Base-by-base conservation (phyloP, 2,888 invertebrate species). In the Acronicta leporina region DNA sequence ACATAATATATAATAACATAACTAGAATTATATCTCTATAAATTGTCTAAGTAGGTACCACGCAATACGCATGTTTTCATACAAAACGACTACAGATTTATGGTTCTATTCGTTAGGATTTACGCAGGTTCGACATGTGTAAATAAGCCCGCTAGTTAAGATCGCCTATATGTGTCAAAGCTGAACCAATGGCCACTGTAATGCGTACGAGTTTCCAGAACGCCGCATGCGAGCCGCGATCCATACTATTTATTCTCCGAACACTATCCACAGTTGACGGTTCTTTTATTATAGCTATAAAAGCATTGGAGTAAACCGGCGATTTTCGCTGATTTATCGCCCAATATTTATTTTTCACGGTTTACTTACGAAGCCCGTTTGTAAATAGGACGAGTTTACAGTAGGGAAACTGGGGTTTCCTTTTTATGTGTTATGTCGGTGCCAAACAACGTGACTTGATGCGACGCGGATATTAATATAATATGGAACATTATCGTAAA, bases 231-330 rank as follows among this genome's bases (percentile, higher is more conserved):
- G 11, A 38, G 83, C 86, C 90, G 87, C 87, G 88, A 75, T 86
- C 83, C 84, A 81, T 83, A 84, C 84, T 91, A 88, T 91, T 91
- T 91, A 90, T 90, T 92, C 88, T 82, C 65, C 79, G 86, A 85
- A 88, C 84, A 84, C 89, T 86, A 84, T 85, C 85, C 87, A 86
- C 84, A 79, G 92, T 92, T 89, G 92, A 92, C 93, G 88, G 91
- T 90, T 89, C 88, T 92, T 94, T 94, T 94, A 94, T 93, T 92
- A 91, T 85, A 84, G 91, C 90, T 90, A 90, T 94, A 92, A 94
- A 92, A 86, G 73, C 82, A 73, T 79, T 85, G 84, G 83, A 86
- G 89, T 88, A 88, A 92, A 91, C 87, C 84, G 82, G 81, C 82
- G 87, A 89, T 92, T 91, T 93, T 91, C 84, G 83, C 87, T 87